phyloP scores from a whole-genome alignment of 1,140 invertebrate genomes.

The Euborellia annulipes region DNA sequence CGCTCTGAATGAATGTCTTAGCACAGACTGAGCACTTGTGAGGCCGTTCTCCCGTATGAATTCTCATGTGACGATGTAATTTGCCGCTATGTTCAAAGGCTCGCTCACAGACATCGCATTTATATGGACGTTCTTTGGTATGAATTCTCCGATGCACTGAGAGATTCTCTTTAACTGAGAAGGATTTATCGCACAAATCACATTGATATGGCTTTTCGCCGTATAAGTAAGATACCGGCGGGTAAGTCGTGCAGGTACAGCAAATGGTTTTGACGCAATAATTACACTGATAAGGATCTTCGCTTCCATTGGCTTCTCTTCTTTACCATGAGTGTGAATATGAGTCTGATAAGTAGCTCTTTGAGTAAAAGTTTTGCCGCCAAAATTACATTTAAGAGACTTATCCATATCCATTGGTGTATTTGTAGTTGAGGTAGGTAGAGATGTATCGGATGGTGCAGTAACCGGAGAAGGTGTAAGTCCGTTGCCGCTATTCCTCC shows the following conservation, averaged over 20 bases:
- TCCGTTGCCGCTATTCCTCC: no score
- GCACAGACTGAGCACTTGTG: conserved; percentile 86
- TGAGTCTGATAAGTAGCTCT: conserved; percentile 42
- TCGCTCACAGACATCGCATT: conserved; percentile 76
- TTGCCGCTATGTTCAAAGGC: conserved; percentile 88
- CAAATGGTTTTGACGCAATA: conserved; percentile 84
- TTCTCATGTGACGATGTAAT: conserved; percentile 80
- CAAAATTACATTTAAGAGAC: conserved; percentile 35
- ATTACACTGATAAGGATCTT: conserved; percentile 73
- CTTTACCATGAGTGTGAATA: conserved; percentile 35
- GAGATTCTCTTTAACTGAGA: conserved; percentile 82
- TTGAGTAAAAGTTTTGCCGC: conserved; percentile 39
- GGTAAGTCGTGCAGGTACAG: conserved; percentile 75
- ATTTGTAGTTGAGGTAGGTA: no score
- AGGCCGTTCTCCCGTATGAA: conserved; percentile 81
- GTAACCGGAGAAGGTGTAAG: conserved; percentile 12
- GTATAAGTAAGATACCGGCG: conserved; percentile 83
- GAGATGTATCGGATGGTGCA: neutral
- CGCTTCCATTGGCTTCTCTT: conserved; percentile 32
- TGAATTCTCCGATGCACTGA: conserved; percentile 84
- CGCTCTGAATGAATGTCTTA: conserved; percentile 80
- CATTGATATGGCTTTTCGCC: conserved; percentile 75
- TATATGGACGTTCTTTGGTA: conserved; percentile 69
- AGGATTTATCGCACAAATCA: conserved; percentile 82
- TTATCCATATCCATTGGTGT: conserved; percentile 13